Percentiles rank a stretch among this genome's conserved stretches.
phyloP scores from a whole-genome alignment of 2,888 invertebrate genomes.

The Sclerodermus sp. region DNA sequence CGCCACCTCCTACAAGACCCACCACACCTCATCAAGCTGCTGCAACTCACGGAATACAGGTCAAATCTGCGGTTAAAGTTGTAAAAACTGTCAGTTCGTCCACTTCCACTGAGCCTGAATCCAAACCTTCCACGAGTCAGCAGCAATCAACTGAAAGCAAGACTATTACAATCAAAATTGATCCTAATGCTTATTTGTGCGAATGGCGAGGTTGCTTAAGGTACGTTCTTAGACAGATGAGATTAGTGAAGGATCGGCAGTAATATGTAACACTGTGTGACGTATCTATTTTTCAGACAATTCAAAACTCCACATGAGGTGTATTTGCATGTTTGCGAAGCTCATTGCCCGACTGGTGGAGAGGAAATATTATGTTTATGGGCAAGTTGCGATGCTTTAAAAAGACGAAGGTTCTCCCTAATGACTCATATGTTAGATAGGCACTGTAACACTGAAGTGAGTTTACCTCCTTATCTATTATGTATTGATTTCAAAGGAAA shows the following conservation, averaged over 20 bases:
- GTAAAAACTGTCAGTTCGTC: slow-evolving; percentile 44
- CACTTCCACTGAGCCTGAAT: slow-evolving; percentile 44
- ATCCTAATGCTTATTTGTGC: slow-evolving; percentile 65
- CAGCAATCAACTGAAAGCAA: slow-evolving; percentile 35
- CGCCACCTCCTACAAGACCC: slow-evolving; percentile 57
- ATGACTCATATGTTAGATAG: slow-evolving; percentile 96
- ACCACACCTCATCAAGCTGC: slow-evolving; percentile 59
- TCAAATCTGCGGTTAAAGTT: slow-evolving; percentile 30
- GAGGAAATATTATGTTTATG: slow-evolving; percentile 87
- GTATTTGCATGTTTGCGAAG: slow-evolving; percentile 83
- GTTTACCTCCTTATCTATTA: too few relatives aligned
- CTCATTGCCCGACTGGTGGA: slow-evolving; percentile 74
- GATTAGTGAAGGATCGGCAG: too few relatives aligned
- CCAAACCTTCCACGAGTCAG: slow-evolving; percentile 34
- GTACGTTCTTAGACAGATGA: slow-evolving; percentile 33
- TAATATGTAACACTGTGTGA: background rate
- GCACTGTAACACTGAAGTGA: slow-evolving; percentile 83
- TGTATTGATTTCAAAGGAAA: background rate
- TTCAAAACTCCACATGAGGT: slow-evolving; percentile 78
- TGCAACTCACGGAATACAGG: slow-evolving; percentile 51
- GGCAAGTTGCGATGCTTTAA: slow-evolving; percentile 88
- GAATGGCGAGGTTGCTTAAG: slow-evolving; percentile 90
- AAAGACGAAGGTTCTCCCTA: slow-evolving; percentile 87
- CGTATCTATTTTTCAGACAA: slow-evolving; percentile 60
- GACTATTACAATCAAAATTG: slow-evolving; percentile 54